Percentiles rank a stretch among this genome's conserved stretches.
These are phyloP conservation scores for Myathropa florea DNA, from an alignment of 2,888 invertebrate species.

Conservation along the genomic window DNA sequence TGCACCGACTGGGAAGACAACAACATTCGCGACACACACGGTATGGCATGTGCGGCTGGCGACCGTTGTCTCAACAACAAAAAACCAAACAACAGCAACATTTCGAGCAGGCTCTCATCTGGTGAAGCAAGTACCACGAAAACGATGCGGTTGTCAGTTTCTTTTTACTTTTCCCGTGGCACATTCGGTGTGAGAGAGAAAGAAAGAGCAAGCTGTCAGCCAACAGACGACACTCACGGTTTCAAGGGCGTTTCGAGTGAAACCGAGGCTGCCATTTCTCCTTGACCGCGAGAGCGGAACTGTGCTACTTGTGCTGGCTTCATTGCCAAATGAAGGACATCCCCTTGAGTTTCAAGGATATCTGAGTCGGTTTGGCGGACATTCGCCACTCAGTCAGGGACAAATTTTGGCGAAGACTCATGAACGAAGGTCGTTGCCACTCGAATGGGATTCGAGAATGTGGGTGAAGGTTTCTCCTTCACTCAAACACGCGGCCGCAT, in stretches of 20 bases:
- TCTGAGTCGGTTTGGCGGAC: conserved; percentile 72
- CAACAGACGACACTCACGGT: background rate
- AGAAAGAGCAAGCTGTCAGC: background rate
- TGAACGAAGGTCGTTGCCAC: conserved; percentile 27
- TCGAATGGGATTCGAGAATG: conserved; percentile 45
- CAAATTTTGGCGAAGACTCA: conserved; percentile 65
- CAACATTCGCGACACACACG: conserved; percentile 40
- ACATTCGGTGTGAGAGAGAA: background rate
- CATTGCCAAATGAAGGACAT: conserved; percentile 78
- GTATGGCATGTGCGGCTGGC: background rate
- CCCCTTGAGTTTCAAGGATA: conserved; percentile 78
- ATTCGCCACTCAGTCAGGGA: conserved; percentile 60
- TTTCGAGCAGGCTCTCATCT: conserved; percentile 78
- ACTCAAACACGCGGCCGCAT: background rate
- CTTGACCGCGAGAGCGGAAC: conserved; percentile 76
- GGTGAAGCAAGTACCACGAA: background rate
- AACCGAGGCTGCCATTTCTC: conserved; percentile 72
- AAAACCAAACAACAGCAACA: conserved; percentile 80
- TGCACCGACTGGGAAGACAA: conserved; percentile 11
- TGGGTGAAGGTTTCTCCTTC: conserved; percentile 29
- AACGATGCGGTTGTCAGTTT: background rate
- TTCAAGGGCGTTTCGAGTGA: conserved; percentile 55
- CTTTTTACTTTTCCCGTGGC: background rate
- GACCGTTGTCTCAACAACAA: conserved; percentile 77
- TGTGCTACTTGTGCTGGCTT: conserved; percentile 61